Evolutionary conservation across 1,140 invertebrate species (phyloP).

Genomic region (Heliconius congener): DNA sequence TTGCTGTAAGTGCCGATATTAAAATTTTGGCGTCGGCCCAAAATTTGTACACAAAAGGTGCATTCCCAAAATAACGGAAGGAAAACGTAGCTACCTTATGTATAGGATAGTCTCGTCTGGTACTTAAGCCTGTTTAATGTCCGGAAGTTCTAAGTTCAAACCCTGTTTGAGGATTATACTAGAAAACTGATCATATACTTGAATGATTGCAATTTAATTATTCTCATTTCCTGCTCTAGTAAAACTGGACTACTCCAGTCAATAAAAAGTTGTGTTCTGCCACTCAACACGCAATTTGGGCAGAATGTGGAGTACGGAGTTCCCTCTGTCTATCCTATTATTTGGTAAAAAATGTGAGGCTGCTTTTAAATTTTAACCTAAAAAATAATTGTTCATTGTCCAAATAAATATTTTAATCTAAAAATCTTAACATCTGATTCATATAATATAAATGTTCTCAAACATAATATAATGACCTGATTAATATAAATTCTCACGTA

Average conservation of each 20-base stretch:
- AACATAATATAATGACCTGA: constrained; percentile 10
- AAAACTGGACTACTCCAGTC: too few species aligned
- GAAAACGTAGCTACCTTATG: not conserved
- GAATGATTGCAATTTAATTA: too few species aligned
- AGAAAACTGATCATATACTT: not conserved
- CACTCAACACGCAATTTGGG: too few species aligned
- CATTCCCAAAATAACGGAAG: constrained; percentile 5
- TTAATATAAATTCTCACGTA: constrained; percentile 14
- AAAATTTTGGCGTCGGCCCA: constrained; percentile 4
- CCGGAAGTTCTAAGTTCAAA: not conserved
- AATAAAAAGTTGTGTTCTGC: too few species aligned
- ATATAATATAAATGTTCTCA: constrained; percentile 2
- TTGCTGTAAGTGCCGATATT: constrained; percentile 12
- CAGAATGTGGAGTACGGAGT: too few species aligned
- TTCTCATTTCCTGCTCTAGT: too few species aligned
- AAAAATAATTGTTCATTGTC: too few species aligned
- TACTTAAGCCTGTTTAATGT: not conserved
- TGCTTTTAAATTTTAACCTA: too few species aligned
- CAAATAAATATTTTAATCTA: too few species aligned
- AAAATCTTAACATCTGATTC: not conserved
- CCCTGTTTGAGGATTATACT: not conserved
- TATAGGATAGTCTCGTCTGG: not conserved
- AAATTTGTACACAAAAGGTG: constrained; percentile 1
- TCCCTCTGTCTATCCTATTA: too few species aligned
- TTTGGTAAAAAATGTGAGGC: too few species aligned